phyloP scores from a whole-genome alignment of 2,113 vertebrate species.

The Pionites leucogaster region DNA sequence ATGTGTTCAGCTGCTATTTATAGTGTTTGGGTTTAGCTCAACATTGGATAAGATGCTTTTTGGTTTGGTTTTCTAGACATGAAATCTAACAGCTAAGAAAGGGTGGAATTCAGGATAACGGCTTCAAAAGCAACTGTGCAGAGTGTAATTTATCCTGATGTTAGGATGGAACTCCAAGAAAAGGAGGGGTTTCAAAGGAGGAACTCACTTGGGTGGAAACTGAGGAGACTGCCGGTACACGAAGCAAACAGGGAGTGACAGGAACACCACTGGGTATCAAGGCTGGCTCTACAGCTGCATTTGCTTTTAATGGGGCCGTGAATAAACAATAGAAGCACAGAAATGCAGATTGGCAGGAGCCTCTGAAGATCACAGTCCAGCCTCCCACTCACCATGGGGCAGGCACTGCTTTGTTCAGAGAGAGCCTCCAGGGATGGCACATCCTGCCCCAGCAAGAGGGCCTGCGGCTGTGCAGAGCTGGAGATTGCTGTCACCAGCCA shows the following conservation, averaged over 20 bases:
- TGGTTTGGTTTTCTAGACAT: background rate
- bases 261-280: background rate
- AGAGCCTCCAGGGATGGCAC: background rate
- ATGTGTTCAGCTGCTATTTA: background rate
- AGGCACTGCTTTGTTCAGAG: background rate
- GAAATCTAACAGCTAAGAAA: background rate
- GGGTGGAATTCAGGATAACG: background rate
- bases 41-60: background rate
- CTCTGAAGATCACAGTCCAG: background rate
- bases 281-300: background rate
- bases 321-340: background rate
- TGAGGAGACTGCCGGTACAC: background rate
- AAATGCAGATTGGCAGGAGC: background rate
- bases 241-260: accelerated
- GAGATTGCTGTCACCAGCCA: background rate
- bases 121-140: background rate
- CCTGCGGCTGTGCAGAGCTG: background rate
- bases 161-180: background rate
- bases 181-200: background rate
- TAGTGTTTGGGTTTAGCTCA: background rate
- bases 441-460: background rate
- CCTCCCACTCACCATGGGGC: accelerated
- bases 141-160: background rate
- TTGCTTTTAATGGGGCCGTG: background rate
- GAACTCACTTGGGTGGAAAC: background rate